Evolutionary conservation across 2,888 invertebrate genomes (phyloP), one percentile per base, ranked within the genome.

Genomic region (Nymphalis c-album): DNA sequence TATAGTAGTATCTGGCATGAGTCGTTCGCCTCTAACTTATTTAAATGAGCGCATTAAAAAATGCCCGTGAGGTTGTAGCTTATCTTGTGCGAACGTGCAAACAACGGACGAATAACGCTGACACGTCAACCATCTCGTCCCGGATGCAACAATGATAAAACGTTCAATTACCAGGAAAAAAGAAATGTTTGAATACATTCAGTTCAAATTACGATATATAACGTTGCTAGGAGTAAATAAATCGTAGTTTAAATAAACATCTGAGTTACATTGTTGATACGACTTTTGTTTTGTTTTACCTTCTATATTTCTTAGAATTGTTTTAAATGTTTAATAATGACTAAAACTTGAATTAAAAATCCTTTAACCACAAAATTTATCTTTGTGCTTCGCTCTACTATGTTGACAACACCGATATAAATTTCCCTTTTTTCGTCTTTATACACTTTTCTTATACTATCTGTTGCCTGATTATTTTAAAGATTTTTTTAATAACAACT

Each of bases 131-230:
- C 55, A 64, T 60, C 65, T 64, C 71, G 60, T 70, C 70, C 71
- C 71, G 75, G 74, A 75, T 74, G 74, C 70, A 51, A 65, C 64
- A 60, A 70, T 68, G 74, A 74, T 73, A 74, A 73, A 60, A 64
- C 67, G 60, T 71, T 63, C 71, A 73, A 72, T 75, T 75, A 75
- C 67, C 71, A 72, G 67, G 70, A 74, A 74, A 68, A 67, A 71
- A 71, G 67, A 71, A 71, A 70, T 71, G 69, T 74, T 69, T 65
- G 60, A 18, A 31, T 58, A 59, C 57, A 58, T 46, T 67, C 67
- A 63, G 58, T 55, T 22, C 18, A 46, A 35, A 57, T 61, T 47
- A 61, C 60, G 31, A 40, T 40, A 57, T 13, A 35, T 40, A 57
- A 8, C n/a, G n/a, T 16, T 57, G 8, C n/a, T 40, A 18, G n/a